These are phyloP conservation scores for Bucco capensis DNA, from an alignment of 2,113 vertebrate species.

Conservation along the genomic window DNA sequence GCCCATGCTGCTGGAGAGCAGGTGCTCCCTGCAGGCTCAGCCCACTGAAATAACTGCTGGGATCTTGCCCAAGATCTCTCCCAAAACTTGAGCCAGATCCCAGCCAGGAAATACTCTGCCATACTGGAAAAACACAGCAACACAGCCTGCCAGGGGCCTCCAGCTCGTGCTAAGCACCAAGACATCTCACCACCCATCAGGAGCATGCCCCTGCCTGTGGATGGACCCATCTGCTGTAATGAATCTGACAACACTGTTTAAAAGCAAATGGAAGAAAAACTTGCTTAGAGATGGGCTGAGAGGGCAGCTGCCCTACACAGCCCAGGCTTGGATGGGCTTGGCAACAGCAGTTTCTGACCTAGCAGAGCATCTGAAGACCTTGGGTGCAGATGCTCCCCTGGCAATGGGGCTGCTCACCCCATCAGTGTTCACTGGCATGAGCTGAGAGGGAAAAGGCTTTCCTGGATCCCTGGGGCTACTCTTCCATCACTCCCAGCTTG, in stretches of 20 bases:
- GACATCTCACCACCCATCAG: background rate
- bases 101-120: background rate
- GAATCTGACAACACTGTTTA: background rate
- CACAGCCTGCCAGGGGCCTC: background rate
- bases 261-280: background rate
- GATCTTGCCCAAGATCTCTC: background rate
- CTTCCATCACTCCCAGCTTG: background rate
- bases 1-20: background rate
- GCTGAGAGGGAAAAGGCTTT: background rate
- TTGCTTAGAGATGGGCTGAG: background rate
- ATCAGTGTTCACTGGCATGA: fast-evolving
- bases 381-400: background rate
- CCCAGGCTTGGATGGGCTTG: background rate
- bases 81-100: background rate
- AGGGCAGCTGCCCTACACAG: fast-evolving
- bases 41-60: background rate
- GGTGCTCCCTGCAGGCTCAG: background rate
- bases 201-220: background rate
- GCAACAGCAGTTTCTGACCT: background rate
- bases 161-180: background rate
- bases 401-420: fast-evolving
- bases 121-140: background rate
- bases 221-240: background rate
- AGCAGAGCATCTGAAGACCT: background rate
- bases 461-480: background rate